Conservation (phyloP, 2,113 vertebrate species). For the Heteronetta atricapilla region DNA sequence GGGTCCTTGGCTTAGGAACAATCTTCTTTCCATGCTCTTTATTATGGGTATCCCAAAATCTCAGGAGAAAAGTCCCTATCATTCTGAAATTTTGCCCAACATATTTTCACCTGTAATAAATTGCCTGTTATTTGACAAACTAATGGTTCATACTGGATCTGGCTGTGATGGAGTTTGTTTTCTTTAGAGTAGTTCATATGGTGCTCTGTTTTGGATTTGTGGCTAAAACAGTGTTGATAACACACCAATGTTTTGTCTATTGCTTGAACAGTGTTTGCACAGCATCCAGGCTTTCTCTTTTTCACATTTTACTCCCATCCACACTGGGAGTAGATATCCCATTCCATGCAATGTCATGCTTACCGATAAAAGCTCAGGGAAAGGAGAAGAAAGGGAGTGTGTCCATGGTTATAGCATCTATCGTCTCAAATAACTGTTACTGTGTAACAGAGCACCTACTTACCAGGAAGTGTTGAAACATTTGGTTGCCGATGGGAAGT, state of each 20-base stretch:
- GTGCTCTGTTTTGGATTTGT: no score
- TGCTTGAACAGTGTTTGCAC: no score
- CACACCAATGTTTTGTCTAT: no score
- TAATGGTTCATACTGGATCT: neutral
- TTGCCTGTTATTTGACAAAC: neutral
- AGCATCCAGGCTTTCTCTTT: no score
- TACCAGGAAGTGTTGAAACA: neutral
- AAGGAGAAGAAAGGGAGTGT: neutral
- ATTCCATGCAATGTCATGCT: neutral
- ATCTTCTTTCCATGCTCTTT: neutral
- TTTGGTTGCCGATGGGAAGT: neutral
- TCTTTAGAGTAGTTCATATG: no score
- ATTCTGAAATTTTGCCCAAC: no score
- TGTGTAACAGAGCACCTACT: fast-evolving
- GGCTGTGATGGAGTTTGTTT: no score
- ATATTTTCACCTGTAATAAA: no score
- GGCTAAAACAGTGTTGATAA: no score
- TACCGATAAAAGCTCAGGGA: neutral
- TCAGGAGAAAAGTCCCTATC: no score
- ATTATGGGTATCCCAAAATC: neutral
- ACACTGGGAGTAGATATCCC: no score
- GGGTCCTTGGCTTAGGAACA: neutral
- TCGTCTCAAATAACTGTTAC: neutral
- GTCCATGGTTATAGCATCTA: neutral
- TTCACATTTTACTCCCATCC: no score